Base-by-base conservation (phyloP, 2,113 vertebrate genomes). In the Nanorana parkeri region DNA sequence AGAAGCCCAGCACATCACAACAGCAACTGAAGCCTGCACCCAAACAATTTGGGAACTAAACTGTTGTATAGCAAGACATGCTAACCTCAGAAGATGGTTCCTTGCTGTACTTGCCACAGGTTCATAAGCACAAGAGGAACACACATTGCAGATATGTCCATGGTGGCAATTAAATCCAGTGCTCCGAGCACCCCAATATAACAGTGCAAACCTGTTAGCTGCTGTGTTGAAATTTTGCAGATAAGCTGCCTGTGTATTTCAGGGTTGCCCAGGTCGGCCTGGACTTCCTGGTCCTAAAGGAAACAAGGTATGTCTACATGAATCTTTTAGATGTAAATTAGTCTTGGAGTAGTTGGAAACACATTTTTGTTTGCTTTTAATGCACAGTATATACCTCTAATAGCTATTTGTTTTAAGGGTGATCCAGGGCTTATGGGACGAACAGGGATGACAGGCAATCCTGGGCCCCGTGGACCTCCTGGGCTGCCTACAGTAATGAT, bases 281-380 rank as follows among this genome's bases (percentile, higher is more conserved):
- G 96, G 96, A 4, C 87, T 84, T 74, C 84, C 85, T 76, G 96
- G 96, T 24, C 91, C 94, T 58, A 96, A 96, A 91, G 96, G 96
- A 84, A 91, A 95, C 84, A 94, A 94, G 91, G 96, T 96, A 88
- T n/a, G 24, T 71, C 47, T 71, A 10, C 26, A 32, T 3, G 2
- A 47, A 47, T 10, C 8, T 47, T 47, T 47, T 47, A 47, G 32
- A 47, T 47, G 17, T 56, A 56, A 6, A 32, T 28, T 6, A 19
- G 8, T 19, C 23, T 54, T 54, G 15, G 21, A 7, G 41, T 47
- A 15, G 41, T 47, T 47, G 41, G 41, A 41, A 41, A 41, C 6
- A 6, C 10, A 10, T 11, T 41, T 41, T 41, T 10, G 41, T 10
- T 41, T 41, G 8, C 13, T 47, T 47, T 47, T 2, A 47, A 47